Base-by-base conservation (phyloP, 2,888 invertebrate species). In the Nemotelus nigrinus region DNA sequence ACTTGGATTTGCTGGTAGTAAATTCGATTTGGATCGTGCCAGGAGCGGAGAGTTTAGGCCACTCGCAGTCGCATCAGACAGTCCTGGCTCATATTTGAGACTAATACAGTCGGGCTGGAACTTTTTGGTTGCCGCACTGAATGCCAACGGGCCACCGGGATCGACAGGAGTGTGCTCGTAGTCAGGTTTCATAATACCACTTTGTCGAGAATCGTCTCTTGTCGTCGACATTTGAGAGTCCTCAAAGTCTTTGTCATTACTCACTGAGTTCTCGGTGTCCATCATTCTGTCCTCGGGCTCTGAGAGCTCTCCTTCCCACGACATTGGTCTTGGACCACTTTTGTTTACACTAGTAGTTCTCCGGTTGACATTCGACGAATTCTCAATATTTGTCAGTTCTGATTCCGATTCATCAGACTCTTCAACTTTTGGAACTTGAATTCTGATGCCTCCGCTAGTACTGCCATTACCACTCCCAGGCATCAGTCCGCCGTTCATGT, bases 271-370 rank as follows among this genome's bases (percentile, higher is more conserved):
- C 68, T 85, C 87, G 3, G 86, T 86, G 68, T 88, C 88, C 87
- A 88, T 87, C 87, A 88, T 87, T 39, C 86, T 88, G 87, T 91
- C 91, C 81, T 95, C 95, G n/a, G 93, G 92, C 84, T 96, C 96
- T 2, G 96, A 96, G 8, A 96, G 90, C 86, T 96, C 96, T 6
- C 96, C 96, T 86, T 96, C 96, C 96, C 96, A 96, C 5, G 96
- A 96, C 96, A 97, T 97, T 68, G 96, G 96, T 74, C 96, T 88
- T 6, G 91, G 90, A 65, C 90, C 90, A 79, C 85, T 87, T 79
- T 86, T 86, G 64, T 83, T 82, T 63, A 53, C 88, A 81, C 88
- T 89, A 78, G 86, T 88, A 5, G 81, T 81, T 53, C 91, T 86
- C 77, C 90, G 84, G 80, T 89, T 90, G n/a, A 90, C 90, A 78